These are phyloP conservation scores for Rhimphoctona megacephalus DNA, from an alignment of 2,888 invertebrate genomes.

Conservation along the genomic window DNA sequence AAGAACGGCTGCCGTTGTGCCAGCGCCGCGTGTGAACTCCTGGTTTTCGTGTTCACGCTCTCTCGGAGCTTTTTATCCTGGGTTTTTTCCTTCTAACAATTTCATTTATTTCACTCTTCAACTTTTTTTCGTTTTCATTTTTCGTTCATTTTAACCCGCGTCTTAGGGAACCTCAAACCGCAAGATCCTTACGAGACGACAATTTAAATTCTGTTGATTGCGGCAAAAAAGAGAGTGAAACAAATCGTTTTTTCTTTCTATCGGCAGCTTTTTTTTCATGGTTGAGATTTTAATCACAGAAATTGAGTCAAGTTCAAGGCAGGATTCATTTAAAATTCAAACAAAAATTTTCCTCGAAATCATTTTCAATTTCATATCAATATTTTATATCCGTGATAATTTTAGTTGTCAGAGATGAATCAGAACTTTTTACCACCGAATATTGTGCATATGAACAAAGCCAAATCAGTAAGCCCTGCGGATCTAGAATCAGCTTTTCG, in stretches of 20 bases:
- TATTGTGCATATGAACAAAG: too few species aligned
- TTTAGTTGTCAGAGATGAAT: too few species aligned
- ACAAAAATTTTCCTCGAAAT: neutral
- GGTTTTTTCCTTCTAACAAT: neutral
- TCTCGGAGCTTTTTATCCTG: slow-evolving; percentile 20
- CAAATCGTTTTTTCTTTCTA: neutral
- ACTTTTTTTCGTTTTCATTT: slow-evolving; percentile 3
- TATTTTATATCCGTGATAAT: too few species aligned
- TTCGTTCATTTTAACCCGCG: neutral
- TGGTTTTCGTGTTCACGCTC: slow-evolving; percentile 69
- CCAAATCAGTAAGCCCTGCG: too few species aligned
- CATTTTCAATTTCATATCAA: too few species aligned
- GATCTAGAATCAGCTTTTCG: too few species aligned
- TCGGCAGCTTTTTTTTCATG: neutral
- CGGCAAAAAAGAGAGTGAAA: slow-evolving; percentile 14
- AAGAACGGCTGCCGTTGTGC: slow-evolving; percentile 40
- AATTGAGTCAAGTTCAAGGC: neutral
- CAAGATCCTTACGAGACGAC: slow-evolving; percentile 41
- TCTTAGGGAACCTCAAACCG: slow-evolving; percentile 18
- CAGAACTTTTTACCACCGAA: too few species aligned
- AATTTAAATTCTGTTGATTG: slow-evolving; percentile 44
- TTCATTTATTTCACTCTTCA: slow-evolving; percentile 5
- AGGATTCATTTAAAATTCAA: neutral
- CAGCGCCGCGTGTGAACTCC: slow-evolving; percentile 70
- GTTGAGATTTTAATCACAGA: neutral